A percentile compares a stretch with the other conserved stretches of the same genome.
Evolutionary conservation across 1,140 invertebrate genomes (phyloP).

Genomic region (Aphidius gifuensis): DNA sequence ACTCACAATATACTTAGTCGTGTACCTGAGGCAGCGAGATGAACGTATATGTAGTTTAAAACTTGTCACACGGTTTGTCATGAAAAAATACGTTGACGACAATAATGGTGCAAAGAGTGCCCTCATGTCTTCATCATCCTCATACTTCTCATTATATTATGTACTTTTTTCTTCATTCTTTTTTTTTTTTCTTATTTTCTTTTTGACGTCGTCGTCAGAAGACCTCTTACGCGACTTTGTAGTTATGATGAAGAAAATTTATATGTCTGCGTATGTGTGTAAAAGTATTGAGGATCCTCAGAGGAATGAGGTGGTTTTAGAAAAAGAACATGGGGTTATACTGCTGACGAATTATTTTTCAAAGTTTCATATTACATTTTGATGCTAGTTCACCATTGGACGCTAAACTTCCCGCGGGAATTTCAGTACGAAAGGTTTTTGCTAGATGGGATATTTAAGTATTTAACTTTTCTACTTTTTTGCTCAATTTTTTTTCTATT

Average conservation of each 20-base stretch:
- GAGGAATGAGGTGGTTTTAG: background rate
- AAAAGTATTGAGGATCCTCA: background rate
- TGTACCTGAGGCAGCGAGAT: constrained; percentile 25
- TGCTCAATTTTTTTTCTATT: too few species aligned
- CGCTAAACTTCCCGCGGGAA: constrained; percentile 15
- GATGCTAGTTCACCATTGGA: constrained; percentile 17
- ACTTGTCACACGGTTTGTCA: constrained; percentile 42
- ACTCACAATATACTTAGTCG: background rate
- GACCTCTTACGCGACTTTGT: background rate
- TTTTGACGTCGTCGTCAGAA: background rate
- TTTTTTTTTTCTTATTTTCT: constrained; percentile 9
- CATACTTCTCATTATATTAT: background rate
- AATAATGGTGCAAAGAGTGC: constrained; percentile 19
- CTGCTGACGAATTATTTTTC: constrained; percentile 33
- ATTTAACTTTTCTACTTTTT: background rate
- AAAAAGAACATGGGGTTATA: background rate
- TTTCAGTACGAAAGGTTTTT: background rate
- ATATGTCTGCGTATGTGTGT: background rate
- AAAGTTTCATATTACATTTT: constrained; percentile 32
- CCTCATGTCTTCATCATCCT: constrained; percentile 5
- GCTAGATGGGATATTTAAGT: constrained; percentile 18
- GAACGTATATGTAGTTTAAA: constrained; percentile 41
- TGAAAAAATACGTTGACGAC: constrained; percentile 26
- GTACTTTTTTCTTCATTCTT: constrained; percentile 9
- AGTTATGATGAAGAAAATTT: constrained; percentile 14